Evolutionary conservation across 2,888 invertebrate genomes (phyloP).

Genomic region (Thalpophila matura): DNA sequence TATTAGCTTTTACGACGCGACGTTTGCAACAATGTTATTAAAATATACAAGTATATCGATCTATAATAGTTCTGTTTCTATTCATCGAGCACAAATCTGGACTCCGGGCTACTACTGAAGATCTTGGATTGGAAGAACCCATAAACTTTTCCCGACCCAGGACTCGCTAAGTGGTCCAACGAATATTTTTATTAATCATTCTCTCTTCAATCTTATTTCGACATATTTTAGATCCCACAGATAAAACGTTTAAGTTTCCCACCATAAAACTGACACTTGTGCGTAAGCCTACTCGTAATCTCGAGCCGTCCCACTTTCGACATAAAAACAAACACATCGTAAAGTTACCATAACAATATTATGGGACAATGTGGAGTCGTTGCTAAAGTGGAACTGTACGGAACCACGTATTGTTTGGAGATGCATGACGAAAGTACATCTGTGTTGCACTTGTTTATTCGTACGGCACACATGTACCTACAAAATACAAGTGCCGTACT

Average conservation of each 20-base stretch:
- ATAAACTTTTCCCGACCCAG: no score
- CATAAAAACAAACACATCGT: conserved; percentile 77
- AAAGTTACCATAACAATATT: conserved; percentile 68
- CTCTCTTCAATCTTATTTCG: conserved; percentile 14
- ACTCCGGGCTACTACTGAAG: no score
- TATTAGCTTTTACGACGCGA: conserved; percentile 12
- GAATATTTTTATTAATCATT: not conserved
- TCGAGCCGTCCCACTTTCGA: conserved; percentile 79
- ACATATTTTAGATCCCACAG: conserved; percentile 14
- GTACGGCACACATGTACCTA: conserved; percentile 39
- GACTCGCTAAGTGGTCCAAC: no score
- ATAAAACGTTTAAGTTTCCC: conserved; percentile 63
- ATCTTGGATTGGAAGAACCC: no score
- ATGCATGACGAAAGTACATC: conserved; percentile 69
- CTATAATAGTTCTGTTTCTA: not conserved
- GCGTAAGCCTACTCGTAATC: conserved; percentile 70
- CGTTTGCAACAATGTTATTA: conserved; percentile 1
- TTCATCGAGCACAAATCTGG: no score
- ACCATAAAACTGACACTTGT: conserved; percentile 72
- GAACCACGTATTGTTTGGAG: conserved; percentile 69
- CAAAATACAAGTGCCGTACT: no score
- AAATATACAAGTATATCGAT: conserved; percentile 10
- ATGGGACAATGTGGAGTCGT: conserved; percentile 68
- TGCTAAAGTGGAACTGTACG: conserved; percentile 68
- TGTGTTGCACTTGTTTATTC: conserved; percentile 59